These are phyloP conservation scores for Radopholus similis DNA, from an alignment of 1,140 invertebrate genomes.

Conservation along the genomic window DNA sequence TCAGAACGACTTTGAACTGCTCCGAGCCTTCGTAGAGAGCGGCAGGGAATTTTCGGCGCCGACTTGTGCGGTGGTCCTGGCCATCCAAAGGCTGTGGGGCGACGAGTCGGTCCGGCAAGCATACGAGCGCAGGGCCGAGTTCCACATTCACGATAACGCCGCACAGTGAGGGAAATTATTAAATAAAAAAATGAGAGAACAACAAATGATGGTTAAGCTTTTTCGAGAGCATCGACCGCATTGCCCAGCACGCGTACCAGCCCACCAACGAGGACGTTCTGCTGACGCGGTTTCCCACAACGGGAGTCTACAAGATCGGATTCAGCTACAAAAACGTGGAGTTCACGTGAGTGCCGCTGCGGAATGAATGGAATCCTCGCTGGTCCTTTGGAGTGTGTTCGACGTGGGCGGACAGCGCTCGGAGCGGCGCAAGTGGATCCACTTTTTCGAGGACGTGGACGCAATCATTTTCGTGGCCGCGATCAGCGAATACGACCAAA, in stretches of 20 bases:
- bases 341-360: conserved; percentile 27
- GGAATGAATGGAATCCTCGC: neutral
- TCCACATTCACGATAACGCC: conserved; percentile 25
- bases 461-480: too few species aligned
- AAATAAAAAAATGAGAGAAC: neutral
- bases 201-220: conserved; percentile 30
- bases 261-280: conserved; percentile 90
- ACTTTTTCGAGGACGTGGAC: too few species aligned
- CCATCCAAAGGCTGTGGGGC: neutral
- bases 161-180: conserved; percentile 23
- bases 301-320: conserved; percentile 83
- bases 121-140: neutral
- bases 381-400: conserved; percentile 61
- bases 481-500: too few species aligned
- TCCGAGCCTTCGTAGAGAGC: too few species aligned
- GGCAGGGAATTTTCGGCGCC: too few species aligned
- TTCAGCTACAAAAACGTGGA: conserved; percentile 66
- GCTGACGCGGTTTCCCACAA: conserved; percentile 88
- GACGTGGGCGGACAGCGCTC: too few species aligned
- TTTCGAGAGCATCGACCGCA: conserved; percentile 82
- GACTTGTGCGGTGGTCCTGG: too few species aligned
- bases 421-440: too few species aligned
- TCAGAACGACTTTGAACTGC: too few species aligned
- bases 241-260: conserved; percentile 71
- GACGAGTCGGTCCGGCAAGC: neutral